These are phyloP conservation scores for Colossoma macropomum DNA, from an alignment of 2,113 vertebrate genomes.

Conservation along the genomic window DNA sequence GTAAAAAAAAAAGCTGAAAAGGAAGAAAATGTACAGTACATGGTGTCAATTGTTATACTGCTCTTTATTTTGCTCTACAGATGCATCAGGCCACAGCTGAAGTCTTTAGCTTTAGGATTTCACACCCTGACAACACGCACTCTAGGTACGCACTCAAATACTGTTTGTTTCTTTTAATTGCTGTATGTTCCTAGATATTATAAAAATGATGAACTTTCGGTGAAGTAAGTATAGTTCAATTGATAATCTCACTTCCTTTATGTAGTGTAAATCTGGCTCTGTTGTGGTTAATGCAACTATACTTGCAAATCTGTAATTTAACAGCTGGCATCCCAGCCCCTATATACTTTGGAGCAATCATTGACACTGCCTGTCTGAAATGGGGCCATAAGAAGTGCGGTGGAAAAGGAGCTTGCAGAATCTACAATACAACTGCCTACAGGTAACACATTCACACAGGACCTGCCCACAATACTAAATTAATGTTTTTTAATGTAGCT, in stretches of 20 bases:
- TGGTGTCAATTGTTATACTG: neutral
- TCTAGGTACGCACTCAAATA: constrained; percentile 81
- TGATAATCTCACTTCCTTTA: neutral
- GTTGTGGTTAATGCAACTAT: neutral
- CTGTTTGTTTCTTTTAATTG: neutral
- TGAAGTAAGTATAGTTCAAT: neutral
- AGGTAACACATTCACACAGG: constrained; percentile 76
- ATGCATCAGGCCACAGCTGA: constrained; percentile 88
- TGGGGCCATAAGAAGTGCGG: constrained; percentile 90
- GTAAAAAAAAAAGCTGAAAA: neutral
- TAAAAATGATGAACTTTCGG: neutral
- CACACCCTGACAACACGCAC: constrained; percentile 87
- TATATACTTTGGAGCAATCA: constrained; percentile 90
- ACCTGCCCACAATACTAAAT: no score
- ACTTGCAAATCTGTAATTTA: constrained; percentile 5
- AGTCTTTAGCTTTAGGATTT: constrained; percentile 90
- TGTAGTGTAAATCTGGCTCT: neutral
- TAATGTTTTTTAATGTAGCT: no score
- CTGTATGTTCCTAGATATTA: neutral
- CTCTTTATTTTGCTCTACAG: constrained; percentile 62
- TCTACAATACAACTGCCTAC: constrained; percentile 89
- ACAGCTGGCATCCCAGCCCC: constrained; percentile 94
- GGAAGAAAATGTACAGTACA: no score
- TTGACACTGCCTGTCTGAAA: constrained; percentile 90
- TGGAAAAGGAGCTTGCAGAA: constrained; percentile 86